These are phyloP conservation scores for Rhodophaea formosa DNA, from an alignment of 2,888 invertebrate species.

Conservation along the genomic window DNA sequence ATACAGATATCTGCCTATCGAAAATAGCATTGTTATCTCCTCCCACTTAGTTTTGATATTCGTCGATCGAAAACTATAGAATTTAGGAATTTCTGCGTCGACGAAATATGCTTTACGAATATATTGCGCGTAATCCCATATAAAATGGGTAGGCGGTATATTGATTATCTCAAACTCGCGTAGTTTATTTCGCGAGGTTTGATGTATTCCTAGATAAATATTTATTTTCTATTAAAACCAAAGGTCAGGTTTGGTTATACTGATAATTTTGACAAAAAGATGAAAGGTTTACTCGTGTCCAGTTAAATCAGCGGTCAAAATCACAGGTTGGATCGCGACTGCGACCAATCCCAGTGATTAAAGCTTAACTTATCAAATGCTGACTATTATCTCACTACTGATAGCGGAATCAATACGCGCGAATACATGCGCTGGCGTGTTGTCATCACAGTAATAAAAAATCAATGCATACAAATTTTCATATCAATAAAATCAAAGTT, in stretches of 20 bases:
- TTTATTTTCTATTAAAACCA: neutral
- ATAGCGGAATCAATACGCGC: slow-evolving; percentile 59
- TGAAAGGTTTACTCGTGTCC: neutral
- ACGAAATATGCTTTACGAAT: neutral
- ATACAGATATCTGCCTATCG: too few species aligned
- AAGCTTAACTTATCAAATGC: slow-evolving; percentile 52
- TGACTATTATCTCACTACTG: slow-evolving; percentile 46
- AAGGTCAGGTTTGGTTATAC: too few species aligned
- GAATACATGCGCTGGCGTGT: slow-evolving; percentile 21
- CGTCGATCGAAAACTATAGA: neutral
- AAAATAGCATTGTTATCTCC: neutral
- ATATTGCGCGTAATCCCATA: neutral
- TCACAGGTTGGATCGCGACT: slow-evolving; percentile 33
- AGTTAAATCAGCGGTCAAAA: slow-evolving; percentile 25
- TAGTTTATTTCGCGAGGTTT: neutral
- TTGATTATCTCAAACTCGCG: neutral
- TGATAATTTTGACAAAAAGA: too few species aligned
- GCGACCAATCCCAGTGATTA: slow-evolving; percentile 40
- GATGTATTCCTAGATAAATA: neutral
- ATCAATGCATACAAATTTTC: too few species aligned
- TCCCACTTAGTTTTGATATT: neutral
- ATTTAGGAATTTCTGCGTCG: neutral
- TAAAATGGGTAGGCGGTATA: neutral
- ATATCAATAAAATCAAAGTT: neutral
- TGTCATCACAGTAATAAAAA: neutral